phyloP scores from a whole-genome alignment of 2,797 vertebrate genomes.

The Discoglossus pictus region DNA sequence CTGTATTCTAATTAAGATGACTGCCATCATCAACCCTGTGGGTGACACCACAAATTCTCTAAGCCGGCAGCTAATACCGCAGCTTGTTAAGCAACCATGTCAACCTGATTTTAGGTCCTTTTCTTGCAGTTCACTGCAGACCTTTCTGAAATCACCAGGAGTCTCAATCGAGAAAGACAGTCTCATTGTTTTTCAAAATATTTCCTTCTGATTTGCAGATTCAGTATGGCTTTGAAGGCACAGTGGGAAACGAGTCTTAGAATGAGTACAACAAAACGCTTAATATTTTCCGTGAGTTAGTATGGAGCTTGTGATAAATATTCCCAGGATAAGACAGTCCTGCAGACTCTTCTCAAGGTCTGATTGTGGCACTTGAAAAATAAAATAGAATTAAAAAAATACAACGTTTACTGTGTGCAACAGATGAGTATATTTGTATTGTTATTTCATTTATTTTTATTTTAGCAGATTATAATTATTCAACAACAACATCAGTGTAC shows the following conservation, averaged over 20 bases:
- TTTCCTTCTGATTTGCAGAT: slow-evolving; percentile 76
- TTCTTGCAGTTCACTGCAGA: slow-evolving; percentile 73
- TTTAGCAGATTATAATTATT: too few relatives aligned
- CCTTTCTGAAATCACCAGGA: slow-evolving; percentile 75
- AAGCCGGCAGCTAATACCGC: slow-evolving; percentile 68
- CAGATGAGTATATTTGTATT: too few relatives aligned
- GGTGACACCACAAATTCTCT: slow-evolving; percentile 68
- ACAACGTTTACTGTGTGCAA: too few relatives aligned
- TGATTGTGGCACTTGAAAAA: too few relatives aligned
- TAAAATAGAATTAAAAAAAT: too few relatives aligned
- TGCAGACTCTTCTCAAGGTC: too few relatives aligned
- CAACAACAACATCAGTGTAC: too few relatives aligned
- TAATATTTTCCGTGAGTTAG: slow-evolving; percentile 69
- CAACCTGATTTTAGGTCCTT: slow-evolving; percentile 77
- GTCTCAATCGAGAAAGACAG: slow-evolving; percentile 69
- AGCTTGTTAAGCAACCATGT: slow-evolving; percentile 78
- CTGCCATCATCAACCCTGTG: slow-evolving; percentile 76
- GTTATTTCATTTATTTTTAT: too few relatives aligned
- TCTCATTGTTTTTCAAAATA: slow-evolving; percentile 79
- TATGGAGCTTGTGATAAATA: slow-evolving; percentile 72
- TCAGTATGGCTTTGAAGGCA: slow-evolving; percentile 73
- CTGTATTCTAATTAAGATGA: slow-evolving; percentile 75
- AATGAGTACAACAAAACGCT: slow-evolving; percentile 75
- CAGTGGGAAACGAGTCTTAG: slow-evolving; percentile 73
- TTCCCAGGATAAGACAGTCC: slow-evolving; percentile 63